Percentiles rank a stretch among this genome's conserved stretches.
These are phyloP conservation scores for Ctena decussata DNA, from an alignment of 2,888 invertebrate species.

Conservation along the genomic window DNA sequence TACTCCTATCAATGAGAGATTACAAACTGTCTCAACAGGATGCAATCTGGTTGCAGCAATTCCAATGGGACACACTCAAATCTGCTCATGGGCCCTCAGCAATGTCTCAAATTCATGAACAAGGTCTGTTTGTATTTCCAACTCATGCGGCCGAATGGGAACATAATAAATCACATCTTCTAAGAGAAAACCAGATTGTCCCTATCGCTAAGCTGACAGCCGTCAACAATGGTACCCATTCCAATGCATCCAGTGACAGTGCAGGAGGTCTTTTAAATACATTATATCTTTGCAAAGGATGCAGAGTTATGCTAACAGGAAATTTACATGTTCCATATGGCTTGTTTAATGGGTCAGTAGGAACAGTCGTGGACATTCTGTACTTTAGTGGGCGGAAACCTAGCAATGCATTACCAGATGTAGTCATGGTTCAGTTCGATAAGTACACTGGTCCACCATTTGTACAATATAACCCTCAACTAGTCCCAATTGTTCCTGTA, in stretches of 20 bases:
- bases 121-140: slow-evolving; percentile 44
- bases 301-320: slow-evolving; percentile 58
- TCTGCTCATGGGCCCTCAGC: not conserved
- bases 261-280: slow-evolving; percentile 40
- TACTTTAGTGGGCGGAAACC: slow-evolving; percentile 47
- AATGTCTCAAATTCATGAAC: not conserved
- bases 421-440: slow-evolving; percentile 64
- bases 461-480: slow-evolving; percentile 24
- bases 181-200: slow-evolving; percentile 13
- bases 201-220: slow-evolving; percentile 44
- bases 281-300: slow-evolving; percentile 39
- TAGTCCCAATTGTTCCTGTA: slow-evolving; percentile 61
- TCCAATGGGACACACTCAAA: slow-evolving; percentile 46
- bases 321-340: slow-evolving; percentile 61
- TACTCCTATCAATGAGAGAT: slow-evolving; percentile 36
- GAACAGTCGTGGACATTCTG: slow-evolving; percentile 53
- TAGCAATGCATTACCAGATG: slow-evolving; percentile 50
- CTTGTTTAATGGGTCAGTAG: slow-evolving; percentile 64
- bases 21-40: slow-evolving; percentile 28
- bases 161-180: slow-evolving; percentile 31
- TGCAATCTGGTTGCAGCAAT: slow-evolving; percentile 55
- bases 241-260: slow-evolving; percentile 38
- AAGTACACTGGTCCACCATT: slow-evolving; percentile 55
- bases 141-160: slow-evolving; percentile 44
- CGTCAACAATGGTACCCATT: slow-evolving; percentile 19